Evolutionary conservation across 2,797 vertebrate genomes (phyloP).

Genomic region (Hydrophis major): DNA sequence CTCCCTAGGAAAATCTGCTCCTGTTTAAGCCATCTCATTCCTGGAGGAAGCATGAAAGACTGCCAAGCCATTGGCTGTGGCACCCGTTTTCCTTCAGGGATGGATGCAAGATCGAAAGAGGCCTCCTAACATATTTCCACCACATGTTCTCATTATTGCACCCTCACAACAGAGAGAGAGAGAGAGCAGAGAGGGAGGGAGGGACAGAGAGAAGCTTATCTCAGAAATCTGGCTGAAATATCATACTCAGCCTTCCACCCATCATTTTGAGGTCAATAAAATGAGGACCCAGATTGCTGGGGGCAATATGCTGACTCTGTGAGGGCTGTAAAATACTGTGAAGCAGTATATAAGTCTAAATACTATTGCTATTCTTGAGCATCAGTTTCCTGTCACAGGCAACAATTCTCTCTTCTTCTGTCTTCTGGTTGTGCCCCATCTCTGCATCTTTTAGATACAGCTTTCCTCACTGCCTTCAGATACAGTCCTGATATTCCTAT

Average conservation of each 20-base stretch:
- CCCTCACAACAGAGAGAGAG: conserved; percentile 47
- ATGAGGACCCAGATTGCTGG: too few species aligned
- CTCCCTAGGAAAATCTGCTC: conserved; percentile 41
- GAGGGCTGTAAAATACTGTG: too few species aligned
- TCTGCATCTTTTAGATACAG: conserved; percentile 33
- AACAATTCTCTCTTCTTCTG: background rate
- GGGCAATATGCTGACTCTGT: too few species aligned
- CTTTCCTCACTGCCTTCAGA: conserved; percentile 17
- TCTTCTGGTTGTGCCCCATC: conserved; percentile 26
- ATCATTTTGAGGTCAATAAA: too few species aligned
- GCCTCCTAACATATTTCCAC: conserved; percentile 69
- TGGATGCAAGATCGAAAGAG: conserved; percentile 39
- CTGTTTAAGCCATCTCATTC: conserved; percentile 35
- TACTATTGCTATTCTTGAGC: background rate
- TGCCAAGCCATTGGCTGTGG: conserved; percentile 52
- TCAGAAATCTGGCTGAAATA: conserved; percentile 41
- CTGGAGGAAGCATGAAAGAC: conserved; percentile 35
- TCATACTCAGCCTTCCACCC: background rate
- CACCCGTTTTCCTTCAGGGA: conserved; percentile 55
- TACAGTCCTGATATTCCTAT: conserved; percentile 41
- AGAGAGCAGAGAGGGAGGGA: background rate
- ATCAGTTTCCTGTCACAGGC: background rate
- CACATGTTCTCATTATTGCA: conserved; percentile 64
- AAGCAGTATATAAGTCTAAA: too few species aligned
- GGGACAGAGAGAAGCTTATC: conserved; percentile 26